Evolutionary conservation across 2,797 vertebrate species (phyloP).

Genomic region (Miopithecus talapoin): DNA sequence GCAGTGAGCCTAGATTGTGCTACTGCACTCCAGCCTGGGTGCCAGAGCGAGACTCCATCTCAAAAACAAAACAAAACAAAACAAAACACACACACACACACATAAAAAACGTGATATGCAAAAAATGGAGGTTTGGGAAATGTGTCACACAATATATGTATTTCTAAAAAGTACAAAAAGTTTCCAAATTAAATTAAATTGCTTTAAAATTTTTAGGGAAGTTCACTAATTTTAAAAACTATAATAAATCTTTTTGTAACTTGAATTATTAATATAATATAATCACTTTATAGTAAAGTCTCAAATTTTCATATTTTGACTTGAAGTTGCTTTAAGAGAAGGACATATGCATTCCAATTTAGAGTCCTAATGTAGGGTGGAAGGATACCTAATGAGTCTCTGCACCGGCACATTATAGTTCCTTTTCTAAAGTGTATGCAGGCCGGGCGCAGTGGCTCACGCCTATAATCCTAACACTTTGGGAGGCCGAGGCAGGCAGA

Average conservation of each 20-base stretch:
- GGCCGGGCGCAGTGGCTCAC: background rate
- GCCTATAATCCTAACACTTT: background rate
- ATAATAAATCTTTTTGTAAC: background rate
- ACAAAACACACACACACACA: too few relatives aligned
- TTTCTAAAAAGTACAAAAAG: background rate
- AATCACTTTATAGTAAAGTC: slow-evolving; percentile 27
- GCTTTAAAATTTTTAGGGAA: slow-evolving; percentile 1
- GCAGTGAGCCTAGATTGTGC: background rate
- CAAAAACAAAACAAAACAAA: background rate
- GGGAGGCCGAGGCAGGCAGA: background rate
- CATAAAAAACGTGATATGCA: background rate
- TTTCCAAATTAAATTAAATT: slow-evolving; percentile 35
- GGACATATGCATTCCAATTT: background rate
- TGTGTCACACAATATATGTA: background rate
- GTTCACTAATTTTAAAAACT: background rate
- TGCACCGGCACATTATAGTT: background rate
- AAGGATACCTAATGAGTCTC: background rate
- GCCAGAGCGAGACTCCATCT: background rate
- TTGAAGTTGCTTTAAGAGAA: slow-evolving; percentile 24
- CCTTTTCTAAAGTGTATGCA: background rate
- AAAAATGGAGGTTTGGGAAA: background rate
- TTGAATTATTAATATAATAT: background rate
- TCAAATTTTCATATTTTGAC: background rate
- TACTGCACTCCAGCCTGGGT: background rate
- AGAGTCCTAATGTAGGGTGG: background rate